Conservation (phyloP, 2,797 vertebrate species). For the Megalops cyprinoides region DNA sequence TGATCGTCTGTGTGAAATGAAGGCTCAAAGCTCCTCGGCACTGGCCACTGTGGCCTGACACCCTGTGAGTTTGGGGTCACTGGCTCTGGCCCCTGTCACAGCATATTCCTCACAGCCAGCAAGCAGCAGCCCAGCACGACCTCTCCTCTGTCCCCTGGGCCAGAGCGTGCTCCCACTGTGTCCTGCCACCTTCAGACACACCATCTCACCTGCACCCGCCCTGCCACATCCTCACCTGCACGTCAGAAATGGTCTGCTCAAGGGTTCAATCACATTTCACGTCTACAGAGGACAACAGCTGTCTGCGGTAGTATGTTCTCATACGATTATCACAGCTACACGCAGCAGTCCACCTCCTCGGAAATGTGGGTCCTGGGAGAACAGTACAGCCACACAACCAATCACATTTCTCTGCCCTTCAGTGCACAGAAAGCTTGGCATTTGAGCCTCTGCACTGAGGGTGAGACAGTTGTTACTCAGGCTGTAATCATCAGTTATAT, state of each 20-base stretch:
- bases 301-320: background rate
- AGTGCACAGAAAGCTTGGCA: background rate
- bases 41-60: background rate
- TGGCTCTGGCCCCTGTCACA: background rate
- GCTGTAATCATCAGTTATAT: background rate
- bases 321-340: background rate
- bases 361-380: background rate
- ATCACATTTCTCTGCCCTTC: background rate
- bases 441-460: background rate
- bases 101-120: constrained; percentile 6
- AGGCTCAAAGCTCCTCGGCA: background rate
- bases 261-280: background rate
- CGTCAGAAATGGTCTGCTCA: background rate
- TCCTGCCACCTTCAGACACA: background rate
- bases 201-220: background rate
- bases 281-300: background rate
- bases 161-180: background rate
- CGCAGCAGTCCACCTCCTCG: background rate
- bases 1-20: background rate
- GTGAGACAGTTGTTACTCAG: background rate
- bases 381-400: background rate
- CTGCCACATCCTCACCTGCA: background rate
- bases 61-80: background rate
- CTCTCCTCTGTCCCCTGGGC: background rate
- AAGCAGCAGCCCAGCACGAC: background rate